Evolutionary conservation across 2,888 invertebrate genomes (phyloP), one percentile per base, ranked within the genome.

Genomic region (Pristionchus japonicus): DNA sequence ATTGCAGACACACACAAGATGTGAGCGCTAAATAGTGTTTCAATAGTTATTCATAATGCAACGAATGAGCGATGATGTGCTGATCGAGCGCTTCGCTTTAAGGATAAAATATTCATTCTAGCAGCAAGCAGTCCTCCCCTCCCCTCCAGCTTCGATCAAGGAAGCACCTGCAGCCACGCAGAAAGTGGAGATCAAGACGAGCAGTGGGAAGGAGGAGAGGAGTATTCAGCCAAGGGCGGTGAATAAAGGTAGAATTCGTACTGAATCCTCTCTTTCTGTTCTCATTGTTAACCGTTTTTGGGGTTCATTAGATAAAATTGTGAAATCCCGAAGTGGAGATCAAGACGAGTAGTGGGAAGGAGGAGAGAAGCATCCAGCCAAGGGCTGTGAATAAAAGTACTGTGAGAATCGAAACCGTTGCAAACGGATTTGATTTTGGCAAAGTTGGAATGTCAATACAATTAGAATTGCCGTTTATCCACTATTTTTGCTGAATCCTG

Each of bases 251-350:
- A 23, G 6, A 43, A n/a, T n/a, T n/a, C n/a, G n/a, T n/a, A n/a
- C n/a, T n/a, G n/a, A n/a, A n/a, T n/a, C n/a, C n/a, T n/a, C n/a
- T n/a, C n/a, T n/a, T n/a, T n/a, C n/a, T n/a, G n/a, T n/a, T n/a
- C n/a, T n/a, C n/a, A n/a, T n/a, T n/a, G n/a, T n/a, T n/a, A n/a
- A n/a, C n/a, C n/a, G n/a, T n/a, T n/a, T n/a, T n/a, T n/a, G n/a
- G n/a, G n/a, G n/a, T n/a, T n/a, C n/a, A n/a, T n/a, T n/a, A n/a
- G n/a, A n/a, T n/a, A n/a, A n/a, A n/a, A n/a, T n/a, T n/a, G n/a
- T n/a, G n/a, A n/a, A n/a, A n/a, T n/a, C n/a, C n/a, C n/a, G n/a
- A 77, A 77, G 77, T 77, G 6, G 77, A 47, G 43, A 77, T 77
- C 11, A 47, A n/a, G 7, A 47, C 77, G 1, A 70, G 37, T 9